Conservation (phyloP, 2,797 vertebrate genomes). For the Fratercula arctica region DNA sequence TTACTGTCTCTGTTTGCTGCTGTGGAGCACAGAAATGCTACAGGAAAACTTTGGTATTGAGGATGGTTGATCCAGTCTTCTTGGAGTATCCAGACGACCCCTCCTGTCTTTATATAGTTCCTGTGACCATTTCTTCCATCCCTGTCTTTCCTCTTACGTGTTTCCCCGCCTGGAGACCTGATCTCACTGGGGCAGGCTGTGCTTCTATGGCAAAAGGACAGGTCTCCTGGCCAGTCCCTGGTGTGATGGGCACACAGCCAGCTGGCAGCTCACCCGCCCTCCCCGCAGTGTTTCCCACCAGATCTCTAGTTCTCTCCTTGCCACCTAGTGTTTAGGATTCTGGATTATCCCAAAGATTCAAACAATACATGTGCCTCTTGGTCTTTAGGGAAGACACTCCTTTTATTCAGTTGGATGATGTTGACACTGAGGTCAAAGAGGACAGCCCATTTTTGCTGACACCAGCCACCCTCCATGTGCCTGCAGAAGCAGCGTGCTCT, state of each 20-base stretch:
- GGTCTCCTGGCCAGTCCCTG: neutral
- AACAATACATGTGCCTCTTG: neutral
- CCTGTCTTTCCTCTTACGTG: neutral
- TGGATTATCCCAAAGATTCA: neutral
- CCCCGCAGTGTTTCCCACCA: rapidly evolving
- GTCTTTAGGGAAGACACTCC: neutral
- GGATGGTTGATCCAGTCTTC: neutral
- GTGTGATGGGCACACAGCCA: neutral
- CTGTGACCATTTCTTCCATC: neutral
- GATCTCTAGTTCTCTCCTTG: neutral
- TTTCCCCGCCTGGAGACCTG: neutral
- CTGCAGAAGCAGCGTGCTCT: neutral
- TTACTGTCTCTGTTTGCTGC: neutral
- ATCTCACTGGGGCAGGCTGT: neutral
- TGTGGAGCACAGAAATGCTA: neutral
- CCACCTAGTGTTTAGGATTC: neutral
- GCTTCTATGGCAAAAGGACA: neutral
- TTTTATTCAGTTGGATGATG: neutral
- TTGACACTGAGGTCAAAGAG: neutral
- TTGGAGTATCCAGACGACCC: neutral
- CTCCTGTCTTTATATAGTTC: neutral
- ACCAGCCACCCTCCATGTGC: neutral
- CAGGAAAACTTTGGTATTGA: neutral
- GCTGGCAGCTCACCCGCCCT: neutral
- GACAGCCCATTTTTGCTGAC: neutral